Evolutionary conservation across 2,888 invertebrate genomes (phyloP).

Genomic region (Eremobia ochroleuca): DNA sequence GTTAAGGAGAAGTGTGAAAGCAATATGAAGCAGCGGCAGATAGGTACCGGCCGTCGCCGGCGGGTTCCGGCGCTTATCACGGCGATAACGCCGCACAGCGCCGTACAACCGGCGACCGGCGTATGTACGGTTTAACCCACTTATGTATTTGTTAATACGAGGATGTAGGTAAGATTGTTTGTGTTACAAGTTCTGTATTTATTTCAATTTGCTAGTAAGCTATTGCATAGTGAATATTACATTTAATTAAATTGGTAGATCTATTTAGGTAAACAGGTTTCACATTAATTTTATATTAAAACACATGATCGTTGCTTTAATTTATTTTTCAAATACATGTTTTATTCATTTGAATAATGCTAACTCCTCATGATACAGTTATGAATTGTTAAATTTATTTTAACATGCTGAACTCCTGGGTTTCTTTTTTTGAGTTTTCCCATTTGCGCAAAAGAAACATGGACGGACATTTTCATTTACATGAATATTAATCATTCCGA

Average conservation of each 20-base stretch:
- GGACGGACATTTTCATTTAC: neutral
- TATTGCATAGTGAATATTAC: neutral
- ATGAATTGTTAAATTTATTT: slow-evolving; percentile 11
- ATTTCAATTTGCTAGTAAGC: slow-evolving; percentile 36
- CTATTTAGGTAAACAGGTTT: neutral
- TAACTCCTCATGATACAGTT: neutral
- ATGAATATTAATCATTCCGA: neutral
- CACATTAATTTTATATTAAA: neutral
- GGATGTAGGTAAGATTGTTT: slow-evolving; percentile 56
- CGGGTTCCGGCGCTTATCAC: slow-evolving; percentile 86
- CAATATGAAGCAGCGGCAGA: slow-evolving; percentile 76
- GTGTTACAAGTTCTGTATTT: slow-evolving; percentile 39
- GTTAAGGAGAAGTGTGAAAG: slow-evolving; percentile 76
- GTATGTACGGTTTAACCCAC: slow-evolving; percentile 74
- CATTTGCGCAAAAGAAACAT: neutral
- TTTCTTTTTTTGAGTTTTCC: neutral
- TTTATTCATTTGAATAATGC: neutral
- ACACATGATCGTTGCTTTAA: neutral
- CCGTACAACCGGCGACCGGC: slow-evolving; percentile 76
- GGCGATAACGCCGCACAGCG: slow-evolving; percentile 82
- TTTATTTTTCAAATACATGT: neutral
- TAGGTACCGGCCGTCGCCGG: slow-evolving; percentile 79
- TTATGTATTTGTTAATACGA: slow-evolving; percentile 71
- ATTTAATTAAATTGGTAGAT: neutral
- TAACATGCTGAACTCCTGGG: neutral